Base-by-base conservation (phyloP, 2,113 vertebrate genomes). In the Istiophorus platypterus region DNA sequence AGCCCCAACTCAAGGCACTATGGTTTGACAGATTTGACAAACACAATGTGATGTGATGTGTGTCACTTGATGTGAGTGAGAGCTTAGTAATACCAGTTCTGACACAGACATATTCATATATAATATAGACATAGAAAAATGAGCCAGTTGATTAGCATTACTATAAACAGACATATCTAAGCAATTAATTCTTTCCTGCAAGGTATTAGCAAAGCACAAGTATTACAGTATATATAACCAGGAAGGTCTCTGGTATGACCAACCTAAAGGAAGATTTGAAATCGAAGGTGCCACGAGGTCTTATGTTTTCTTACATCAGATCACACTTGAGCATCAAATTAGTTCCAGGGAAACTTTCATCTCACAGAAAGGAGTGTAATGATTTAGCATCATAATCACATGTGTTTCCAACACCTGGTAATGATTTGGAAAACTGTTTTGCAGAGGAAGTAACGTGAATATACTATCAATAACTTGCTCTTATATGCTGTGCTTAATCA, bases 21-120 rank as follows among this genome's bases (percentile, higher is more conserved):
- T 12, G 7, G 41, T 61, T 70, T 82, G 57, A 84, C 52, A 58
- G 42, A 69, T 61, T 18, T 66, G 65, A 78, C 72, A 65, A 71
- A 61, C 31, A 26, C 27, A 42, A 37, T 61, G 7, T n/a, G n/a
- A n/a, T n/a, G n/a, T n/a, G n/a, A n/a, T 61, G 18, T 15, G 7
- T 1, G 12, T 27, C 5, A 54, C 18, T 20, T 39, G 17, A 62
- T n/a, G 31, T 61, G 42, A 63, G 5, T 47, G 64, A 79, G 18
- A 61, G 37, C 13, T 66, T 26, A 49, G 70, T 2, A 63, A 18
- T 63, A 57, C 20, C 29, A 51, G 47, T 7, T 51, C 12, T 20
- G 24, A 10, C 37, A 18, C n/a, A 41, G n/a, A 27, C 34, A 26
- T 61, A 20, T 24, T 51, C 13, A 45, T 41, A 18, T 42, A 22